Conservation (phyloP, 2,888 invertebrate genomes). For the Polietes domitor region DNA sequence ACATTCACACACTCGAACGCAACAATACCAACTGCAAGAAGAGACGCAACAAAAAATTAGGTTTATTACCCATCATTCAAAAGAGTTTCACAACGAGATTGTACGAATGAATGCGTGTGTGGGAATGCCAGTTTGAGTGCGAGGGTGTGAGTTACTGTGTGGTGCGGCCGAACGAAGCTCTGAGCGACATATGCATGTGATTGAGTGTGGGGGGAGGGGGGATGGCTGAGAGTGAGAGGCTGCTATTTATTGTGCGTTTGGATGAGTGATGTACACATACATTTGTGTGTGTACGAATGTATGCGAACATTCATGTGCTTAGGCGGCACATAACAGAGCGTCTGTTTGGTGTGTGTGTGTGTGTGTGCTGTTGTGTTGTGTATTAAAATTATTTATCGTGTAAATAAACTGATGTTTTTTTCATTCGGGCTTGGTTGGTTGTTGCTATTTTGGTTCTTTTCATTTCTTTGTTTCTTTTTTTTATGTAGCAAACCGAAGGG, state of each 20-base stretch:
- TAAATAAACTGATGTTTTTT: slow-evolving; percentile 1
- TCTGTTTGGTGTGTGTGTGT: no score
- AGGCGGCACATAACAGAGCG: no score
- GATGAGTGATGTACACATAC: neutral
- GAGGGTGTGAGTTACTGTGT: neutral
- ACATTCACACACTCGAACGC: neutral
- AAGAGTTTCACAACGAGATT: neutral
- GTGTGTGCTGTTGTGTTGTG: neutral
- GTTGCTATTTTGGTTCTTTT: neutral
- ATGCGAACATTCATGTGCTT: neutral
- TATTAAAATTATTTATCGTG: neutral
- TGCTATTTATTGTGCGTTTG: no score
- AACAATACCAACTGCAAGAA: neutral
- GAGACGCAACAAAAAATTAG: neutral
- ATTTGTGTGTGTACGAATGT: neutral
- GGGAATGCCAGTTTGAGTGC: neutral
- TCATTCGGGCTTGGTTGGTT: neutral
- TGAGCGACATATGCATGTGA: no score
- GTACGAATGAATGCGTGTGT: neutral
- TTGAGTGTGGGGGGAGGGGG: no score
- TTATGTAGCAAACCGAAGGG: neutral
- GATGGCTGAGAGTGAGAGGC: no score
- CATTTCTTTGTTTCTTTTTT: neutral
- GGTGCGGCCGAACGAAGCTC: no score
- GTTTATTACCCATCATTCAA: slow-evolving; percentile 1